Base-by-base conservation (phyloP, 2,113 vertebrate genomes). In the Oxyruncus cristatus region DNA sequence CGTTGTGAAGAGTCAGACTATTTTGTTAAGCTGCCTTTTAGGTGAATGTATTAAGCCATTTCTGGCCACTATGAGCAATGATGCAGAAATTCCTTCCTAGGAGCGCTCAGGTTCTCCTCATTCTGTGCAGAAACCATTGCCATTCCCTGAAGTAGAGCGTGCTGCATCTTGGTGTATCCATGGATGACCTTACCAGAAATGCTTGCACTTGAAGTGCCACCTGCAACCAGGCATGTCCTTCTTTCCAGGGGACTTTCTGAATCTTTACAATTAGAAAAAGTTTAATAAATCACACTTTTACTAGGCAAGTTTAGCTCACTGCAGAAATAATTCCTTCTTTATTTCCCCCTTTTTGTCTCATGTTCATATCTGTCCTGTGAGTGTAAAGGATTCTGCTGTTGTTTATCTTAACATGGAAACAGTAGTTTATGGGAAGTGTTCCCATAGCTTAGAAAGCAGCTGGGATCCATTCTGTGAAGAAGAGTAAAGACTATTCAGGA, bases 101-200 rank as follows among this genome's bases (percentile, higher is more conserved):
- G 9, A 75, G 6, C 0, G 0, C 23, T 76, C 37, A 49, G 17
- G 3, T 78, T 79, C 9, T 82, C 35, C 22, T 61, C 33, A 50
- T 28, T 27, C 55, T 71, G 26, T 77, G n/a, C 6, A 46, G 58
- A 88, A 55, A 3, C 6, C 8, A 24, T 13, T 65, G 30, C 8
- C 11, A 5, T 56, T 74, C 59, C 55, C 35, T 42, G 63, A 83
- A 80, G 33, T 11, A 21, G 32, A 53, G 26, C 5, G 15, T 33
- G 5, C 14, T n/a, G 9, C 11, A 62, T 5, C 32, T 83, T 67
- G 2, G 11, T 74, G 35, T 0, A 0, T 52, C 21, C 6, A 11
- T 37, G 76, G n/a, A 46, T 66, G 58, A n/a, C 26, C 42, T 71
- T 28, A 59, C 3, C 44, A 74, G 59, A 83, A 73, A 67, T 35